A percentile compares a stretch with the other conserved stretches of the same genome.
These are phyloP conservation scores for Phalacrocorax aristotelis DNA, from an alignment of 2,113 vertebrate genomes.

Conservation along the genomic window DNA sequence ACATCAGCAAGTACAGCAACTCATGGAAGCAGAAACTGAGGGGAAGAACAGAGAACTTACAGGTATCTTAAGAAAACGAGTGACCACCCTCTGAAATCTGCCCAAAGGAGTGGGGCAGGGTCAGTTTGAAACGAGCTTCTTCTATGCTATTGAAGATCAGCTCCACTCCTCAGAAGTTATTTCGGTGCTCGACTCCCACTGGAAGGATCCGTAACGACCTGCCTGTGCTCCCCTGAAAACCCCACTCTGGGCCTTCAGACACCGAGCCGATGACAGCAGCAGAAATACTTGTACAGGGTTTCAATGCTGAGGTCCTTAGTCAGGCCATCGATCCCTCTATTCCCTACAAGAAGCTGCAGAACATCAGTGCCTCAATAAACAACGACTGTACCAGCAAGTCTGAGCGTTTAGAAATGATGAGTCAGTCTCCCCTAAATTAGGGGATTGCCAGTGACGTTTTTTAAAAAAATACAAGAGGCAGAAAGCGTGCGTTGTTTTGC, in stretches of 20 bases:
- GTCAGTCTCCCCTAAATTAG: conserved; percentile 9
- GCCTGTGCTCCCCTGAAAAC: not conserved
- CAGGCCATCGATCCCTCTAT: not conserved
- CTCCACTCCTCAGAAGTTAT: not conserved
- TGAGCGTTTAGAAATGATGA: not conserved
- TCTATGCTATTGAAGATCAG: rapidly evolving
- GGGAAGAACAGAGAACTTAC: not conserved
- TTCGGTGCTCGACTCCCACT: not conserved
- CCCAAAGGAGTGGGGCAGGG: rapidly evolving
- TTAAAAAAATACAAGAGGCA: not conserved
- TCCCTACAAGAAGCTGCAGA: not conserved
- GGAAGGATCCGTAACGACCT: not conserved
- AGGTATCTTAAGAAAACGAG: not conserved
- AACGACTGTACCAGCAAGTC: not conserved
- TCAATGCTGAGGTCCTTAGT: not conserved
- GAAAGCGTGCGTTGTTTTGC: not conserved
- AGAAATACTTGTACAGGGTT: rapidly evolving
- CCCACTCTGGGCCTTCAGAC: not conserved
- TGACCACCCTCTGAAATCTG: not conserved
- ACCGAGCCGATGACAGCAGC: not conserved
- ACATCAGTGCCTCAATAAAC: not conserved
- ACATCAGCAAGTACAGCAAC: not conserved
- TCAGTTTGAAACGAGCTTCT: not conserved
- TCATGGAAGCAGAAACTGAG: not conserved
- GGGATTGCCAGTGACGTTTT: conserved; percentile 1